Evolutionary conservation across 2,888 invertebrate genomes (phyloP).

Genomic region (Tenodera sinensis): DNA sequence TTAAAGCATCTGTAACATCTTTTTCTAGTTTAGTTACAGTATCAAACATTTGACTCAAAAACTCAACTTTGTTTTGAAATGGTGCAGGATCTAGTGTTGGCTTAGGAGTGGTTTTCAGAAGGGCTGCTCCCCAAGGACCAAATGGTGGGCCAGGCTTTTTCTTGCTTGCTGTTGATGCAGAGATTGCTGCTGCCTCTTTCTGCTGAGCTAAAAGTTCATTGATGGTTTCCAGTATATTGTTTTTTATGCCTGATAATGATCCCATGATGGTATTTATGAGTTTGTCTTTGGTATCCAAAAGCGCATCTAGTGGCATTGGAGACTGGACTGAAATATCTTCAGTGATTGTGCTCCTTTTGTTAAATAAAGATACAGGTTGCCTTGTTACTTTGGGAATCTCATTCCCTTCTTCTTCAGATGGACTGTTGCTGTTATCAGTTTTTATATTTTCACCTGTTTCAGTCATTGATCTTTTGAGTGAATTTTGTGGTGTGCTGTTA

Average conservation of each 20-base stretch:
- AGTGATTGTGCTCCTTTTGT: neutral
- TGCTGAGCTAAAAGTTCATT: conserved; percentile 40
- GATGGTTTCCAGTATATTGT: conserved; percentile 35
- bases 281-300: conserved; percentile 20
- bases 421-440: neutral
- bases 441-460: neutral
- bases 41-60: conserved; percentile 42
- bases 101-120: conserved; percentile 22
- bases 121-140: conserved; percentile 26
- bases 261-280: conserved; percentile 18
- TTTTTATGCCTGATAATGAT: conserved; percentile 22
- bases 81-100: conserved; percentile 39
- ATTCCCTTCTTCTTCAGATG: neutral
- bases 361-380: neutral
- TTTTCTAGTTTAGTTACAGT: conserved; percentile 41
- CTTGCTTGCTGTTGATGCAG: conserved; percentile 20
- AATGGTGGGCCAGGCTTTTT: conserved; percentile 37
- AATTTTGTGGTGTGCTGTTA: conserved; percentile 36
- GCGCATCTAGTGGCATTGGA: neutral
- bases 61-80: conserved; percentile 40
- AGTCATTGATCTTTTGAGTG: conserved; percentile 1
- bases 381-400: neutral
- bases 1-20: conserved; percentile 38
- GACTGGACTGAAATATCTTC: neutral
- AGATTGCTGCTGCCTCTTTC: conserved; percentile 32